Percentiles rank a stretch among this genome's conserved stretches.
Conservation (phyloP, 2,888 invertebrate species). For the Leucania comma region DNA sequence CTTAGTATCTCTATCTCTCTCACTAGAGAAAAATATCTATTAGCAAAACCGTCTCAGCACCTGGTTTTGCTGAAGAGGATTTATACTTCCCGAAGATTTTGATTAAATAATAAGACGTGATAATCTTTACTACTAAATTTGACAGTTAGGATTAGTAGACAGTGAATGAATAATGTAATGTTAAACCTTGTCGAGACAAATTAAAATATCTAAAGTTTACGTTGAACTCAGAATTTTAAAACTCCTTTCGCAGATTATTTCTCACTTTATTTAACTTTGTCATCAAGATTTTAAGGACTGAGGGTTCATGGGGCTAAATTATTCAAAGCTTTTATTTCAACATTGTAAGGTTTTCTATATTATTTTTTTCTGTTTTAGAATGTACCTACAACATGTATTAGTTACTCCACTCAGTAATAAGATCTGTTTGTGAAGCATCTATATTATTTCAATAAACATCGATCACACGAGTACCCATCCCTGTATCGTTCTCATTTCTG, state of each 20-base stretch:
- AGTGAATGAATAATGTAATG: constrained; percentile 31
- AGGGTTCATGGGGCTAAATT: constrained; percentile 29
- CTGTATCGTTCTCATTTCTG: constrained; percentile 13
- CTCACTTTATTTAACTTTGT: constrained; percentile 47
- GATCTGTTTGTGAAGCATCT: constrained; percentile 1
- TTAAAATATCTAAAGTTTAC: constrained; percentile 40
- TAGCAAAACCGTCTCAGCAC: too few relatives aligned
- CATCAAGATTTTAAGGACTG: constrained; percentile 39
- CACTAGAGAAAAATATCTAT: too few relatives aligned
- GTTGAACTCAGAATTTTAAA: constrained; percentile 44
- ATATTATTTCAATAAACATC: constrained; percentile 32
- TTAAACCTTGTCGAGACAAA: constrained; percentile 19
- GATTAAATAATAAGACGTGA: neutral
- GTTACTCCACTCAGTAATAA: neutral
- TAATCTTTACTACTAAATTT: neutral
- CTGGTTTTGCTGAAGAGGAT: too few relatives aligned
- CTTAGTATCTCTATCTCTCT: too few relatives aligned
- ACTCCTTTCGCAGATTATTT: constrained; percentile 48
- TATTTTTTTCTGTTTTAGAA: neutral
- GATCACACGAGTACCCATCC: neutral
- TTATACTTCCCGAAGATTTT: neutral
- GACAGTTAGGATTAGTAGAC: neutral
- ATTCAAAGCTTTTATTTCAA: constrained; percentile 19
- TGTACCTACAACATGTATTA: too few relatives aligned
- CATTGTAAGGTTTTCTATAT: neutral